Evolutionary conservation across 2,113 vertebrate species (phyloP), one percentile per base, ranked within the genome.

Genomic region (Girardinichthys multiradiatus): DNA sequence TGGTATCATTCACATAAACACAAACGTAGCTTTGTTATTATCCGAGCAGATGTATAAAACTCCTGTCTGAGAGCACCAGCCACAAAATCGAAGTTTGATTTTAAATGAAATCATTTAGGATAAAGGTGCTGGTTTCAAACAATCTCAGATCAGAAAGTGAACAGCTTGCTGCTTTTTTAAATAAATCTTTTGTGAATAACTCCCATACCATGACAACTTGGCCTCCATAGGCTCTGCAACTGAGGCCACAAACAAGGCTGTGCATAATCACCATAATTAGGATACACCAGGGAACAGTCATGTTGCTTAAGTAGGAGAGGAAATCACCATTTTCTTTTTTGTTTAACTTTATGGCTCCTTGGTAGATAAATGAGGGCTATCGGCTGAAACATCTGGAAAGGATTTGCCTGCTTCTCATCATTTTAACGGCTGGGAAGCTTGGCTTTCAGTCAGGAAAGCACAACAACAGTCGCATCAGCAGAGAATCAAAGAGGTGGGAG

Each of bases 321-420:
- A 84, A 80, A 83, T 80, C 73, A 59, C 21, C 10, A 60, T 9
- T 33, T 31, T 70, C 39, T 65, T 79, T 69, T 64, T 74, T 76
- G 68, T 68, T 66, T 45, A 48, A 76, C 70, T 79, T 77, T 74
- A 35, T 33, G 78, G 64, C 60, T 67, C 54, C 58, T 64, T 15
- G 0, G 64, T 67, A 37, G 24, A 81, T 82, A 85, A 90, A 82
- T 80, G 66, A 76, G 77, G 30, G 64, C 77, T 76, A 64, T 66
- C 72, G 77, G 80, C 61, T 35, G 70, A 60, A 88, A 90, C 91
- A 92, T 92, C 90, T 92, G 91, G 91, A 89, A 90, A 60, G 68
- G 77, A 89, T 92, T 92, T 85, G 68, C 45, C 60, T 79, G 82
- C 86, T 92, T 90, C 87, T 90, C 86, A 90, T 86, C 82, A 69